Evolutionary conservation across 1,140 invertebrate genomes (phyloP).

Genomic region (Zaprionus tsacasi): DNA sequence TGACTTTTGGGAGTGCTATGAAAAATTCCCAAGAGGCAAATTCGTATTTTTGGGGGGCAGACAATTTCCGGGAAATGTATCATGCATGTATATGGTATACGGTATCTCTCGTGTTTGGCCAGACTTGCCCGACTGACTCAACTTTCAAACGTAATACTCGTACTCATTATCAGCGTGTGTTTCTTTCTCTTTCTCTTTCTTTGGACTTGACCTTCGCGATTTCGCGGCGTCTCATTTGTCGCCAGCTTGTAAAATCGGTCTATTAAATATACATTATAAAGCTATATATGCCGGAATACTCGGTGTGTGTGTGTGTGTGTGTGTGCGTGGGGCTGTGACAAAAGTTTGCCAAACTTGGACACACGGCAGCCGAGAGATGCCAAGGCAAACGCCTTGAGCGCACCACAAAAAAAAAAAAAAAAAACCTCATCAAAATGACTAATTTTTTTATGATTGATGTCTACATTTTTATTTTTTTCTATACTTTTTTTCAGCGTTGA

Average conservation of each 20-base stretch:
- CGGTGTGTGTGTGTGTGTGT: background rate
- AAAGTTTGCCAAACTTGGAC: slow-evolving; percentile 63
- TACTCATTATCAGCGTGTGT: background rate
- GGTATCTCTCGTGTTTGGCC: background rate
- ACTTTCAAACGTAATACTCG: background rate
- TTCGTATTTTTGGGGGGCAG: background rate
- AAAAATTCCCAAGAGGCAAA: background rate
- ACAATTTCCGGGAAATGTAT: background rate
- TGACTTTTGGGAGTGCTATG: background rate
- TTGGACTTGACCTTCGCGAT: slow-evolving; percentile 69
- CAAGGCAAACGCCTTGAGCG: slow-evolving; percentile 69
- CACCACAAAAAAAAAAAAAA: slow-evolving; percentile 38
- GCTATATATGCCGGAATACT: slow-evolving; percentile 23
- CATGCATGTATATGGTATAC: too few species aligned
- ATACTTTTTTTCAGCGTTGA: slow-evolving; percentile 41
- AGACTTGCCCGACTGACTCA: background rate
- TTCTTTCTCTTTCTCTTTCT: background rate
- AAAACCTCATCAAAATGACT: slow-evolving; percentile 46
- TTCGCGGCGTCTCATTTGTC: slow-evolving; percentile 74
- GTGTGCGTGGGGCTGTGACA: slow-evolving; percentile 52
- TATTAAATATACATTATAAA: slow-evolving; percentile 79
- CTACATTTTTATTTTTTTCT: slow-evolving; percentile 31
- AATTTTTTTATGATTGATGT: slow-evolving; percentile 78
- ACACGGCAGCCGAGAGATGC: slow-evolving; percentile 27
- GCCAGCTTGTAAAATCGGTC: slow-evolving; percentile 75